Conservation (phyloP, 23 tunicate genomes). For the Trididemnum clinides region DNA sequence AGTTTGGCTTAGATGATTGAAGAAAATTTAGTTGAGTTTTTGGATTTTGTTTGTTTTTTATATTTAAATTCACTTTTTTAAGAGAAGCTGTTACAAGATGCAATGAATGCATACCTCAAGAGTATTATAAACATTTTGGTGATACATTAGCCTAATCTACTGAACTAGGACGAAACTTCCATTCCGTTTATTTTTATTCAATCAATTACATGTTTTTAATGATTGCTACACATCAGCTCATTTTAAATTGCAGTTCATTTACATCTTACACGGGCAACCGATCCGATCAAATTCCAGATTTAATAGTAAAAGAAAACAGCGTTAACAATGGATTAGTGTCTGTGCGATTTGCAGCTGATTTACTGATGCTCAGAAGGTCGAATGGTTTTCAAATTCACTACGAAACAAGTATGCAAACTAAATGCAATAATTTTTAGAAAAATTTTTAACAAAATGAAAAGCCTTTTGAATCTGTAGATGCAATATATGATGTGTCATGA, state of each 20-base stretch:
- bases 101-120: too few species aligned
- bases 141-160: too few species aligned
- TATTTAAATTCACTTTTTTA: background rate
- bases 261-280: background rate
- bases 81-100: too few species aligned
- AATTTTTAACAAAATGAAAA: background rate
- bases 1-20: too few species aligned
- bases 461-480: background rate
- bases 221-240: too few species aligned
- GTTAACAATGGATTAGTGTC: conserved; percentile 18
- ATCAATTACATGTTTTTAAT: too few species aligned
- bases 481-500: background rate
- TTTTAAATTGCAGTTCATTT: background rate
- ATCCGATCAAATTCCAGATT: background rate
- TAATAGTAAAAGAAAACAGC: background rate
- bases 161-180: too few species aligned
- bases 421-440: too few species aligned
- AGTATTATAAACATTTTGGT: too few species aligned
- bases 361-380: background rate
- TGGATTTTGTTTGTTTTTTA: background rate
- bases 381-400: conserved; percentile 6
- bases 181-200: too few species aligned
- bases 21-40: too few species aligned
- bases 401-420: conserved; percentile 13
- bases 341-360: background rate